Evolutionary conservation across 1,140 invertebrate genomes (phyloP), one percentile per base, ranked within the genome.

Genomic region (Drosophila insularis): DNA sequence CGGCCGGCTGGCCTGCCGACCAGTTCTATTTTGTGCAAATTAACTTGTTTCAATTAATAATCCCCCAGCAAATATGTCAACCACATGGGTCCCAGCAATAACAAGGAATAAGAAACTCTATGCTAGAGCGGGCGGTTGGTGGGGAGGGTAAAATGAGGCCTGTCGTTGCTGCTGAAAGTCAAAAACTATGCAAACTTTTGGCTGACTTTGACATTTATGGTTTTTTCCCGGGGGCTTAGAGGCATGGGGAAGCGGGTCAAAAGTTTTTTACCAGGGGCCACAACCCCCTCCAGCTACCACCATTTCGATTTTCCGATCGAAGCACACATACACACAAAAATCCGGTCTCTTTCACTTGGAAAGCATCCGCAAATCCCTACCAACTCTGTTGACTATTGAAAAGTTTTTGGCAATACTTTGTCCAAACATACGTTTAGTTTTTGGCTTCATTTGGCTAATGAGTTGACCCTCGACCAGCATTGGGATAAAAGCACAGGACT

Each of bases 11-110:
- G 60, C 39, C 71, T 46, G 32, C 14, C 17, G 74, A 67, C 53
- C 76, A 78, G 80, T 58, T 35, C 32, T 85, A 84, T 89, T 74
- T 71, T 75, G 89, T 76, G 73, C 84, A 90, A 90, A 90, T 90
- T 90, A 90, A 90, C 89, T 90, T 90, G 89, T 90, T 90, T 89
- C 84, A 90, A 90, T 90, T 90, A 90, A 90, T 90, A 90, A 90
- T 90, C 89, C 89, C 81, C 84, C 74, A 81, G 84, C 89, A 90
- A 89, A 90, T 90, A 90, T 90, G 89, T 90, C 89, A 90, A 90
- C 85, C 84, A 84, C 73, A 89, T 86, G 75, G 58, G 61, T 53
- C 58, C 37, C 46, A 37, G 63, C 55, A 50, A 50, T 21, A 50
- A 71, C 70, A 73, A 67, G 71, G 46, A 66, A 50, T 50, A 62